Conservation (phyloP, 1,140 invertebrate species). For the Heliothis virescens region DNA sequence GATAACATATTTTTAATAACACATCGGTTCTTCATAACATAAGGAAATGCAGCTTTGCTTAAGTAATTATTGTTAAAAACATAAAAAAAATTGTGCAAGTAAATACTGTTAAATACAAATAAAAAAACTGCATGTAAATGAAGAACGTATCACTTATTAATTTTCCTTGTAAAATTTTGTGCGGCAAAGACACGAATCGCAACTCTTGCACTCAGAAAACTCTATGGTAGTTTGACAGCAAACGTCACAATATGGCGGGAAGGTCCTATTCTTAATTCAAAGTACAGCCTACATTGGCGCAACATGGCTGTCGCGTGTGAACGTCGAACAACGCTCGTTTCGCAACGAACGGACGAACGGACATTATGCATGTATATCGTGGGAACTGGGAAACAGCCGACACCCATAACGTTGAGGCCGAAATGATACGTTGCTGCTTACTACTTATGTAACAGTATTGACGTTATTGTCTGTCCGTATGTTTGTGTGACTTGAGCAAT, state of each 20-base stretch:
- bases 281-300: background rate
- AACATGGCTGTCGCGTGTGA: conserved; percentile 46
- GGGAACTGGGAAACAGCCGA: conserved; percentile 46
- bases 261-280: conserved; percentile 23
- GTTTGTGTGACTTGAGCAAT: no score
- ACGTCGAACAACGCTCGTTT: conserved; percentile 48
- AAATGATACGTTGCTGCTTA: conserved; percentile 40
- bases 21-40: no score
- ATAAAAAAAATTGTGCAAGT: no score
- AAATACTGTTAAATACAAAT: no score
- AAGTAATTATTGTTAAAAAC: no score
- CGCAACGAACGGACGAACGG: conserved; percentile 47
- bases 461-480: conserved; percentile 2
- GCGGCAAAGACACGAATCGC: background rate
- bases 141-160: no score
- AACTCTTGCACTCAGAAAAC: background rate
- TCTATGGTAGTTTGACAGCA: background rate
- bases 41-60: no score
- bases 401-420: conserved; percentile 32
- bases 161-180: no score
- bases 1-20: background rate
- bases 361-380: conserved; percentile 50
- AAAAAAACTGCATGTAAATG: no score
- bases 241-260: conserved; percentile 25
- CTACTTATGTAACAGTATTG: conserved; percentile 27